These are phyloP conservation scores for Chascanopsetta lugubris DNA, from an alignment of 2,113 vertebrate species.

Conservation along the genomic window DNA sequence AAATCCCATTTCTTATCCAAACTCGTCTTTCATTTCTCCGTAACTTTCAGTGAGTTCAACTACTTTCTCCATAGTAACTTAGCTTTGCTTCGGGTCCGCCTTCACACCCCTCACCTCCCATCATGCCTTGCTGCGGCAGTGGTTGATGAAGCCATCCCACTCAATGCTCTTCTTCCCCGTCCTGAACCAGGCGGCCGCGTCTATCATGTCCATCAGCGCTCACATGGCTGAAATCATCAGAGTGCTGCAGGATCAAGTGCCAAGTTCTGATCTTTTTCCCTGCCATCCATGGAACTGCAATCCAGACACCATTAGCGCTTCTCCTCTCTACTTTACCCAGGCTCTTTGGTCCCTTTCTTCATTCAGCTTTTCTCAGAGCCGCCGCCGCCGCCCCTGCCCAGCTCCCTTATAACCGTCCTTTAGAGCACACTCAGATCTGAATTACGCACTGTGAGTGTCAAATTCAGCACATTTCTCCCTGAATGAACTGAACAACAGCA, in stretches of 20 bases:
- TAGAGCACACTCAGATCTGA: constrained; percentile 53
- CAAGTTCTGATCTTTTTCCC: constrained; percentile 56
- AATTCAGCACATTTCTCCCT: constrained; percentile 42
- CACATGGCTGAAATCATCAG: constrained; percentile 52
- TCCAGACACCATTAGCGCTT: constrained; percentile 61
- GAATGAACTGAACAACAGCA: constrained; percentile 56
- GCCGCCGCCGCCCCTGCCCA: constrained; percentile 33
- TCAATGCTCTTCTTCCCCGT: constrained; percentile 27
- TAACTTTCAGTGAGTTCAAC: background rate
- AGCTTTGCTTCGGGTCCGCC: background rate
- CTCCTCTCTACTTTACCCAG: constrained; percentile 48
- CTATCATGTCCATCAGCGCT: constrained; percentile 44
- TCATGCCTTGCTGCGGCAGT: background rate
- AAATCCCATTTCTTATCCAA: no score
- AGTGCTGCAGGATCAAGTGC: constrained; percentile 62
- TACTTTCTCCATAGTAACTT: background rate
- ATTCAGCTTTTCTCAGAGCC: constrained; percentile 38
- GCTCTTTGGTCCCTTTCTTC: constrained; percentile 54
- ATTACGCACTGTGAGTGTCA: constrained; percentile 49
- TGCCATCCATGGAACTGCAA: constrained; percentile 48
- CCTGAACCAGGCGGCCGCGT: constrained; percentile 39
- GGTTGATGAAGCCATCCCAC: constrained; percentile 20
- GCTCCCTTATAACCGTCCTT: constrained; percentile 49
- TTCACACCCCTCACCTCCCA: background rate
- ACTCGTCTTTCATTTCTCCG: background rate